Evolutionary conservation across 2,888 invertebrate genomes (phyloP).

Genomic region (Hymenopus coronatus): DNA sequence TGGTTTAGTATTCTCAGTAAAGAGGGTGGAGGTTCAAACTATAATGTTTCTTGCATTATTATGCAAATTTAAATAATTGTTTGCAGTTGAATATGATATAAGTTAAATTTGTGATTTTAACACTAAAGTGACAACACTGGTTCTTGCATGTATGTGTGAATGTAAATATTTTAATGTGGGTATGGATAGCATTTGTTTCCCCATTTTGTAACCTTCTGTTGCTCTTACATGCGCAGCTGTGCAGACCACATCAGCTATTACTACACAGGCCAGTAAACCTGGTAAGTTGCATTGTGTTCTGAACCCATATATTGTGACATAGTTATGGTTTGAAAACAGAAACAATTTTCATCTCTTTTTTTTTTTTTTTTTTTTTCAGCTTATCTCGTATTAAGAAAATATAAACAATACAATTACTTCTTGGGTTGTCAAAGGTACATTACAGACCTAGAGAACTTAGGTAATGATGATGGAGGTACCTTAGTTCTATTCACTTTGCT

Average conservation of each 20-base stretch:
- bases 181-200: background rate
- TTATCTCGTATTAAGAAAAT: too few species aligned
- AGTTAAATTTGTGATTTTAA: background rate
- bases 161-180: background rate
- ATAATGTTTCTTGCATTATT: background rate
- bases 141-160: background rate
- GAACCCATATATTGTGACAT: background rate
- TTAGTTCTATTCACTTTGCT: too few species aligned
- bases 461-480: too few species aligned
- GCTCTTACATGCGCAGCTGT: conserved; percentile 22
- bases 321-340: too few species aligned
- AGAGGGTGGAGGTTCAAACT: too few species aligned
- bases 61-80: background rate
- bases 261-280: conserved; percentile 27
- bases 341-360: too few species aligned
- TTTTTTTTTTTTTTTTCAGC: too few species aligned
- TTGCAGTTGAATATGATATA: too few species aligned
- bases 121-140: background rate
- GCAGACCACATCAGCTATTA: background rate
- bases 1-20: too few species aligned
- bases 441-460: too few species aligned
- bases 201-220: conserved; percentile 2
- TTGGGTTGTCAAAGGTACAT: too few species aligned
- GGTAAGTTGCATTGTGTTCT: conserved; percentile 23
- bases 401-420: too few species aligned